Evolutionary conservation across 2,888 invertebrate genomes (phyloP).

Genomic region (Therioaphis trifolii): DNA sequence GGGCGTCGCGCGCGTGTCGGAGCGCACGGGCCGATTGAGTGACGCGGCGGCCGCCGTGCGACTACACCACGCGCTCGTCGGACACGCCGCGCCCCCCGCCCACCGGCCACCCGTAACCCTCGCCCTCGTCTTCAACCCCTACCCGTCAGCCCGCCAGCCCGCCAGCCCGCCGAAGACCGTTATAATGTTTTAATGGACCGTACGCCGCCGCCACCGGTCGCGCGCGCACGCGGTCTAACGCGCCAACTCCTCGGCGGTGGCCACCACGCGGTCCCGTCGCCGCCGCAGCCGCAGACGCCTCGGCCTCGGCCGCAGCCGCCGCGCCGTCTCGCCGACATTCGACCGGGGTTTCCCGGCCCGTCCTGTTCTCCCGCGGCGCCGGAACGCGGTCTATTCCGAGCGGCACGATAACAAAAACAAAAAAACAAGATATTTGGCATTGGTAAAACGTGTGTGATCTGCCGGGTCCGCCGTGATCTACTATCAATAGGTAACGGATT

Average conservation of each 20-base stretch:
- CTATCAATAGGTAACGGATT: no score
- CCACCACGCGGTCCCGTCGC: neutral
- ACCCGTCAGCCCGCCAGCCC: no score
- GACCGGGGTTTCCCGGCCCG: neutral
- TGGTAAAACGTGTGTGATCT: no score
- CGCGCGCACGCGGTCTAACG: slow-evolving; percentile 20
- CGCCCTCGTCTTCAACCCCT: no score
- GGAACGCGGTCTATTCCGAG: neutral
- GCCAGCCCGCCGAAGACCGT: neutral
- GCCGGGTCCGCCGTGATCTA: no score
- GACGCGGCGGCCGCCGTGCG: slow-evolving; percentile 45
- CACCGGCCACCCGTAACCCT: no score
- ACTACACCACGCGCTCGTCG: slow-evolving; percentile 48
- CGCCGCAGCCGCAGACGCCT: neutral
- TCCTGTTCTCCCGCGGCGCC: neutral
- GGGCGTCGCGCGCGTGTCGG: slow-evolving; percentile 42
- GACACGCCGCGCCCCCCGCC: slow-evolving; percentile 53
- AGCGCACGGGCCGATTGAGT: slow-evolving; percentile 45
- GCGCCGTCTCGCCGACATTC: slow-evolving; percentile 4
- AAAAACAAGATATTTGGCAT: no score
- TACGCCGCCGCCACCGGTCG: slow-evolving; percentile 8
- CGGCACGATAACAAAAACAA: no score
- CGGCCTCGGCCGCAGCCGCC: no score
- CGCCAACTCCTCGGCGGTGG: no score
- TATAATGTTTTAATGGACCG: neutral